Evolutionary conservation across 30 jellyfish, hydroid and myxozoan genomes (phyloP), one percentile per base, ranked within the genome.

Genomic region (Aurelia coerulea): DNA sequence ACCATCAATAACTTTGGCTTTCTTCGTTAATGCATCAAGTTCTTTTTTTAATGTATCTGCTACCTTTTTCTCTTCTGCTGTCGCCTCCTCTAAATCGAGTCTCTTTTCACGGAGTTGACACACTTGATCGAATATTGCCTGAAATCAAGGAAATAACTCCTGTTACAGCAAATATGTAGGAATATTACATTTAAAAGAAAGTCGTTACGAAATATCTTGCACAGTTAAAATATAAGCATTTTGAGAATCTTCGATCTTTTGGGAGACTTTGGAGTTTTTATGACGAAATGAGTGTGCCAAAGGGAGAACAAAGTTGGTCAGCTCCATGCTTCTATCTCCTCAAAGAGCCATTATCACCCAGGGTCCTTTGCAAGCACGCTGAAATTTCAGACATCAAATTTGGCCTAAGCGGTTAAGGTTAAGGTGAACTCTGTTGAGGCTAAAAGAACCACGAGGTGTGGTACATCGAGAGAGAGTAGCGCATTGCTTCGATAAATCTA

Each of bases 41-140:
- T 95, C 99, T 74, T 90, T 95, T 90, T 87, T 90, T 88, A 90
- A 74, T 4, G 89, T 50, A 50, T 95, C 99, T 17, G 85, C 86
- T 13, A 90, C 78, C 58, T 87, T 95, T 73, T 90, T 95, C 68
- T 92, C 97, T 52, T 95, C 99, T 6, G 87, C 68, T 11, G 84
- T 65, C 19, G 91, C 91, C 67, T 95, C 99, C 76, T 95, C 99
- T 13, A 95, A 65, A 83, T 95, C 98, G 62, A 95, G 88, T 33
- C 96, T 81, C 46, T 87, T 83, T 79, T 95, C 99, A 7, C 99
- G 98, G 49, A 95, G 81, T 59, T 86, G 97, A 73, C 98, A 95
- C 13, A 90, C 93, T 69, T 95, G 99, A 77, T 95, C 99, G 68
- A 77, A 95, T 41, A 95, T 62, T 62, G 96, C 96, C 99, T 95